These are phyloP conservation scores for Sphaeramia orbicularis DNA, from an alignment of 2,797 vertebrate genomes.

Conservation along the genomic window DNA sequence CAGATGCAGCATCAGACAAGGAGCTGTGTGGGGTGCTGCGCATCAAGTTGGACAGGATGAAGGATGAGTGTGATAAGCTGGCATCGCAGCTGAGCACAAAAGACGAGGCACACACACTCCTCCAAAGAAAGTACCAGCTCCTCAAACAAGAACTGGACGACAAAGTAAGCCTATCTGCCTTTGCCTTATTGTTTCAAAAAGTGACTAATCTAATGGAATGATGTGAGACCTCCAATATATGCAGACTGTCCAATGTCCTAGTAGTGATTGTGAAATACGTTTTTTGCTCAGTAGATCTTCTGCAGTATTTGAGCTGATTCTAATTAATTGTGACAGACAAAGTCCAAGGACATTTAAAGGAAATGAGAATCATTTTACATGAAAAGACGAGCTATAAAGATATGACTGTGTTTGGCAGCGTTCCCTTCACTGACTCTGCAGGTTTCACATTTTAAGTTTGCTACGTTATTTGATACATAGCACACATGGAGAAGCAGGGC, in stretches of 20 bases:
- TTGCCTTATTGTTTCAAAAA: not conserved
- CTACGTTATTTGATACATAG: constrained; percentile 6
- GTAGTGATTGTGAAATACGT: constrained; percentile 11
- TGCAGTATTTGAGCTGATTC: constrained; percentile 13
- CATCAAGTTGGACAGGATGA: constrained; percentile 92
- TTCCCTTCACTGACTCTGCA: constrained; percentile 2
- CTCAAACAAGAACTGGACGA: constrained; percentile 90
- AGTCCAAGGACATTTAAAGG: constrained; percentile 17
- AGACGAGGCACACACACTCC: constrained; percentile 84
- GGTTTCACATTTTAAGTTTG: constrained; percentile 15
- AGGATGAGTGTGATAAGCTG: constrained; percentile 91
- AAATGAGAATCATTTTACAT: constrained; percentile 7
- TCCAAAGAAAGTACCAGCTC: constrained; percentile 87
- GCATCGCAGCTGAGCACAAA: constrained; percentile 85
- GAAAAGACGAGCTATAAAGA: constrained; percentile 4
- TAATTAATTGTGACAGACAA: constrained; percentile 12
- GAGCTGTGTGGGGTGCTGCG: constrained; percentile 84
- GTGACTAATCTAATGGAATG: not conserved
- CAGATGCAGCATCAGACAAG: constrained; percentile 86
- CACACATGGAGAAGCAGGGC: not conserved
- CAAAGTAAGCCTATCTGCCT: constrained; percentile 83
- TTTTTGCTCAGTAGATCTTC: not conserved
- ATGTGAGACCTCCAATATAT: constrained; percentile 11
- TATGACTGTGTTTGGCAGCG: not conserved
- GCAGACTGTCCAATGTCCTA: constrained; percentile 9